Evolutionary conservation across 2,797 vertebrate genomes (phyloP), one percentile per base, ranked within the genome.

Genomic region (Pogoniulus pusillus): DNA sequence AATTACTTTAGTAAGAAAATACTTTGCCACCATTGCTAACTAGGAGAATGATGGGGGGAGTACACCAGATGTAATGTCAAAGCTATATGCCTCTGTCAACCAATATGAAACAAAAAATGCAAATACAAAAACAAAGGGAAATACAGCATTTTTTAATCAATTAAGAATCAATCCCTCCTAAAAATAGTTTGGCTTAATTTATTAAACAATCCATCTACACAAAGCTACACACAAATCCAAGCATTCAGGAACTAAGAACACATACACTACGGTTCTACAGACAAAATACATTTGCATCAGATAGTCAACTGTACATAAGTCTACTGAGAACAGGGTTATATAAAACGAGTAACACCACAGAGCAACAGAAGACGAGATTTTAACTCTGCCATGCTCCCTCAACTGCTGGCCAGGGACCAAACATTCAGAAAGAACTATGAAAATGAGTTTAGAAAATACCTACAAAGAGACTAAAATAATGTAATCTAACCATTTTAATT

Each of bases 401-500:
- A 45, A 81, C 35, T 70, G 32, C 58, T 73, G 29, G 26, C 41
- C 26, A 87, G 26, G 41, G 41, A 89, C 41, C 80, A 79, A 37
- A 59, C 30, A 29, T 35, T 87, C n/a, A 90, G 27, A 68, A 79
- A 82, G 11, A 80, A 73, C 24, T 32, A 65, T n/a, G 15, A 82
- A 90, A 91, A 89, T 63, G 1, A 70, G 55, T 70, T 83, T 37
- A 81, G 60, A 51, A 94, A 91, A 85, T 55, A 85, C 20, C 63
- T 85, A 65, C 24, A 35, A 34, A 45, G 69, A 87, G 62, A 82
- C 27, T 55, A 49, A 89, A 89, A 57, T 62, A 91, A 62, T 20
- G 76, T 77, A 43, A 72, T 85, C n/a, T 62, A 87, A 85, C 27
- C 10, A 27, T 16, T 78, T 85, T 26, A 89, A 89, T n/a, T 7